Base-by-base conservation (phyloP, 2,888 invertebrate species). In the Actias luna region DNA sequence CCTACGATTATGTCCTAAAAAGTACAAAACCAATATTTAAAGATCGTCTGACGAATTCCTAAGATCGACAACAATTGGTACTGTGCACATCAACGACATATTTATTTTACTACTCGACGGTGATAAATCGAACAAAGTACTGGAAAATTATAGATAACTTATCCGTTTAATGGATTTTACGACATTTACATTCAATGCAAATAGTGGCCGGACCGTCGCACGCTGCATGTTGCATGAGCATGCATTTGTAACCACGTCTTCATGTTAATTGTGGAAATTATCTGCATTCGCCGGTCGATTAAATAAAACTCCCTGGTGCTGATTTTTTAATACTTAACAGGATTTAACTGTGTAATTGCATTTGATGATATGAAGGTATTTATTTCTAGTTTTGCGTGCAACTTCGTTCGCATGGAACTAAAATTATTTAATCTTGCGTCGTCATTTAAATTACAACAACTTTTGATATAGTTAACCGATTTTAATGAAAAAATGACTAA, bases 231-330 rank as follows among this genome's bases (percentile, higher is more conserved):
- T 83, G 76, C 80, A 87, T 86, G 82, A 83, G 80, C 73, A 74
- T 82, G 80, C 81, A 84, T 84, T 80, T 70, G 79, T 84, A 79
- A 82, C 74, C 70, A 75, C 66, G 79, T 80, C 78, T 81, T 79
- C 80, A 84, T 76, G 85, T 75, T 86, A 85, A 86, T 85, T 84
- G 81, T 75, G 76, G 74, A 83, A 83, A 87, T 87, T 85, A 85
- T 80, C 78, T 75, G 65, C 73, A 73, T 72, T 76, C 70, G 71
- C 65, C 69, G 77, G 74, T 68, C 76, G 78, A 79, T 83, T 79
- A 74, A 80, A 79, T 83, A 75, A 78, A 80, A 76, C 72, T 73
- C 67, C 64, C 67, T 58, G 39, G 42, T 42, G 42, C 39, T 62
- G 57, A 61, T 35, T 27, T 61, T 69, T 72, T 66, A 58, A 63